Percentiles rank a stretch among this genome's conserved stretches.
Conservation (phyloP, 1,140 invertebrate species). For the Bathynomus jamesi region DNA sequence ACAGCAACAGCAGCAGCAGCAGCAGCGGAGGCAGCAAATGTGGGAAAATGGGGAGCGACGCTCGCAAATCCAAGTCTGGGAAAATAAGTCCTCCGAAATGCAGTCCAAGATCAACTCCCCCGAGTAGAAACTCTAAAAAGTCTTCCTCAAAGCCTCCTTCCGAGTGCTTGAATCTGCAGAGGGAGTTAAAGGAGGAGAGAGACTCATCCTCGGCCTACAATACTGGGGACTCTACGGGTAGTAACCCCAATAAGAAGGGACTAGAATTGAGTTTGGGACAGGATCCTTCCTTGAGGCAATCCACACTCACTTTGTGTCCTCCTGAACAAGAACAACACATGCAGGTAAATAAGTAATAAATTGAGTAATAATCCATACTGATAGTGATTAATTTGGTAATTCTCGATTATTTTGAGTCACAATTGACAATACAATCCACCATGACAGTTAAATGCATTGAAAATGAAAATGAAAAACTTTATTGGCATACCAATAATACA, state of each 20-base stretch:
- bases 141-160: background rate
- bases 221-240: slow-evolving; percentile 65
- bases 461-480: no score
- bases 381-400: no score
- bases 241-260: slow-evolving; percentile 47
- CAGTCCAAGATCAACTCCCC: background rate
- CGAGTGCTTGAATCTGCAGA: background rate
- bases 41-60: slow-evolving; percentile 20
- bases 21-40: slow-evolving; percentile 21
- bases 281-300: slow-evolving; percentile 29
- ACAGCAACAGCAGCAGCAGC: slow-evolving; percentile 18
- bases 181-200: slow-evolving; percentile 44
- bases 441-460: no score
- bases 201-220: slow-evolving; percentile 68
- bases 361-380: no score
- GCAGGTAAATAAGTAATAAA: slow-evolving; percentile 26
- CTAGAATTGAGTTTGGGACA: slow-evolving; percentile 50
- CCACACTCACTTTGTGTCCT: slow-evolving; percentile 31
- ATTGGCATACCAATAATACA: no score
- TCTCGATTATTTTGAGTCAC: no score
- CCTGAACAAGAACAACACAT: slow-evolving; percentile 27
- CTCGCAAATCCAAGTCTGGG: slow-evolving; percentile 2
- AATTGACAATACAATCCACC: no score
- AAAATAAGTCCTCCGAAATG: background rate
- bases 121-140: slow-evolving; percentile 4